Conservation (phyloP, 2,888 invertebrate species). For the Ophion costatus region DNA sequence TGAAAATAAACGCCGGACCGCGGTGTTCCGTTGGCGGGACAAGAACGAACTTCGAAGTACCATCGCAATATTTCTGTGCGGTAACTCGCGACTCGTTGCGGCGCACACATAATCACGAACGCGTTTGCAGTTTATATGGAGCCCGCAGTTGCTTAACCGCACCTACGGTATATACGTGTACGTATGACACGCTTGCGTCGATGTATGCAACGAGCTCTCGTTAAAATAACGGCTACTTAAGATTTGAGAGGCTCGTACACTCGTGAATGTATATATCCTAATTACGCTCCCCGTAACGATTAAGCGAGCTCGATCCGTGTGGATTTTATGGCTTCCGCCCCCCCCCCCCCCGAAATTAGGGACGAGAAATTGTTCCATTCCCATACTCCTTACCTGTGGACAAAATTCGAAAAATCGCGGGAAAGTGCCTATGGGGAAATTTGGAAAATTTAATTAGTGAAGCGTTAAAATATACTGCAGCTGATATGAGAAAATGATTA, state of each 20-base stretch:
- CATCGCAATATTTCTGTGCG: constrained; percentile 73
- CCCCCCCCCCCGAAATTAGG: constrained; percentile 1
- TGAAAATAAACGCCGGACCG: constrained; percentile 77
- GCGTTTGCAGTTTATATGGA: constrained; percentile 60
- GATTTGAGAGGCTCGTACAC: constrained; percentile 73
- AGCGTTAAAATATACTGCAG: too few species aligned
- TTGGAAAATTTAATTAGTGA: not conserved
- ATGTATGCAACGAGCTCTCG: constrained; percentile 69
- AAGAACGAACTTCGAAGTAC: constrained; percentile 65
- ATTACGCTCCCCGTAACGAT: constrained; percentile 51
- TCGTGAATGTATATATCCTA: constrained; percentile 62
- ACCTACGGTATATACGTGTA: not conserved
- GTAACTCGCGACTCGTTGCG: constrained; percentile 53
- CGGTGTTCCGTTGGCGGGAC: constrained; percentile 67
- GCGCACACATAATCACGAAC: constrained; percentile 67
- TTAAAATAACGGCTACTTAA: constrained; percentile 77
- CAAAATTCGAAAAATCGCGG: not conserved
- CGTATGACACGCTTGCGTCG: constrained; percentile 12
- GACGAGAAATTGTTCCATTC: constrained; percentile 1
- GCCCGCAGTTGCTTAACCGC: not conserved
- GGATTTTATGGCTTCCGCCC: constrained; percentile 38
- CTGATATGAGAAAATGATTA: too few species aligned
- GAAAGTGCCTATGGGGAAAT: not conserved
- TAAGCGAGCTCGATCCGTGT: constrained; percentile 16
- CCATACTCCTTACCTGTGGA: not conserved